Base-by-base conservation (phyloP, 2,888 invertebrate species). In the Leptinotarsa rubiginosa region DNA sequence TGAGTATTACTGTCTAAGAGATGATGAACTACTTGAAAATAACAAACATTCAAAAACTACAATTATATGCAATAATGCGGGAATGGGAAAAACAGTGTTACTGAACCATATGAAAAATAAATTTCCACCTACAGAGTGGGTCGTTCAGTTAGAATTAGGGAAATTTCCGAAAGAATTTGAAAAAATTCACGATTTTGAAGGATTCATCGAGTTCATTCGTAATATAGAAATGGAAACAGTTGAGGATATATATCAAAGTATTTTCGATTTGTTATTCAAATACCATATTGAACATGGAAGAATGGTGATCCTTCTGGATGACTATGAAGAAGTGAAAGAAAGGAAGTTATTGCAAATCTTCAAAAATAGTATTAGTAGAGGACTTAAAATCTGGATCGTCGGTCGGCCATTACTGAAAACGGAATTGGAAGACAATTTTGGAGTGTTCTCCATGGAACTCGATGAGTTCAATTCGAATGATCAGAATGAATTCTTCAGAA, bases 1-100 rank as follows among this genome's bases (percentile, higher is more conserved):
- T 22, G 56, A 56, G 18, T 56, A 56, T 18, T 56, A 22, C 18
- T 18, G 18, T 18, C 12, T 56, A 4, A 56, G 3, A 12, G 56
- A 56, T 56, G 20, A n/a, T n/a, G 56, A 56, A n/a, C 12, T 56
- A 18, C 31, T 74, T 20, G 15, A 47, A 15, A 41, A 71, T 2
- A 54, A 41, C 10, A 16, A 31, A 20, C 41, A 64, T 50, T 74
- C 47, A 1, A 71, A 62, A 16, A 64, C 66, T 18, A 75, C 72
- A 65, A 56, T 75, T n/a, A 72, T 75, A 25, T 72, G 75, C 50
- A 75, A 75, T 62, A 72, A 68, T 59, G 71, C 75, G 41, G 75
- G 75, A 12, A 75, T 72, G 75, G 75, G 75, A 52, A 75, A 75
- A 69, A 65, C 75, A 20, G 69, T 49, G 47, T 65, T 75, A 47